Evolutionary conservation across 2,113 vertebrate species (phyloP).

Genomic region (Cinclus cinclus): DNA sequence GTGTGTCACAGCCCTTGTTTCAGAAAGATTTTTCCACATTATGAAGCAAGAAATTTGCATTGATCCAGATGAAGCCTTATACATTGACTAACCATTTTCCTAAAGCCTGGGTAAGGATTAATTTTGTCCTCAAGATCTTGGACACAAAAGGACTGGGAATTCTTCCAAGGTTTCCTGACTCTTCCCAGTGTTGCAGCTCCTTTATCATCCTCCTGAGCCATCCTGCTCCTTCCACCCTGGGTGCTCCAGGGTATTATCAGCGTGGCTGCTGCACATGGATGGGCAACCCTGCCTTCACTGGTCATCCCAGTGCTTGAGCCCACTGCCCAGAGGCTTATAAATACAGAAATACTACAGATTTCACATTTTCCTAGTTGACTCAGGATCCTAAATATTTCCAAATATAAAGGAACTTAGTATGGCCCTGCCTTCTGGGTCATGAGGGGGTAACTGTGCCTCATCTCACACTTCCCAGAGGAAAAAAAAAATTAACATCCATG

Average conservation of each 20-base stretch:
- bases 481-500: not conserved
- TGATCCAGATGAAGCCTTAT: not conserved
- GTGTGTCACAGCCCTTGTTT: not conserved
- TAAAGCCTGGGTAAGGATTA: not conserved
- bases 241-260: not conserved
- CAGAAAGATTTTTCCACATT: not conserved
- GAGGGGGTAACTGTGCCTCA: not conserved
- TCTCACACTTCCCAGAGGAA: not conserved
- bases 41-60: not conserved
- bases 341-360: not conserved
- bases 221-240: not conserved
- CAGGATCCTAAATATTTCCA: not conserved
- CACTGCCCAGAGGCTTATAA: not conserved
- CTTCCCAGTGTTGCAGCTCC: not conserved
- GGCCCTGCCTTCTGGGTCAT: not conserved
- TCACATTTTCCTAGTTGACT: not conserved
- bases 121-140: not conserved
- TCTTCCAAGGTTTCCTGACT: not conserved
- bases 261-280: rapidly evolving
- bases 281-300: not conserved
- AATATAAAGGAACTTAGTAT: not conserved
- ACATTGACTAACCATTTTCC: not conserved
- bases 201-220: not conserved
- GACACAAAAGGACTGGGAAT: not conserved
- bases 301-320: not conserved